phyloP scores from a whole-genome alignment of 2,797 vertebrate species.

The Margarornis squamiger region DNA sequence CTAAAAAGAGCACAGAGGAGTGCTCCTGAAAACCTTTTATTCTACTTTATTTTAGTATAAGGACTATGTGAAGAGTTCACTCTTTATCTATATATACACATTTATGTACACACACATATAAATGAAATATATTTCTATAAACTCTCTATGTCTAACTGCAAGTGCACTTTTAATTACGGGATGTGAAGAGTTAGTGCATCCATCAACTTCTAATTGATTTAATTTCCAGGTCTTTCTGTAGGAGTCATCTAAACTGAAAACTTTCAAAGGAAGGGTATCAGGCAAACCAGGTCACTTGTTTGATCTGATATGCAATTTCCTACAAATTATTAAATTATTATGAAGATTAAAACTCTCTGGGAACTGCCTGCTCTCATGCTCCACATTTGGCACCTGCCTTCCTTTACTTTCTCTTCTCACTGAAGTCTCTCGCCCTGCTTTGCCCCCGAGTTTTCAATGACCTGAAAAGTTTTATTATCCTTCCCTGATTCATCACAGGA shows the following conservation, averaged over 20 bases:
- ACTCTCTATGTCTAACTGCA: not conserved
- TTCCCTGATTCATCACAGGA: not conserved
- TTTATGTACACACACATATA: not conserved
- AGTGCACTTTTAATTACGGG: not conserved
- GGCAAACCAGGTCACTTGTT: not conserved
- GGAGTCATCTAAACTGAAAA: not conserved
- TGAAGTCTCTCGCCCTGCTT: not conserved
- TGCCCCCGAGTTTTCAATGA: not conserved
- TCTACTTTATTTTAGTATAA: not conserved
- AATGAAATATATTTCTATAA: not conserved
- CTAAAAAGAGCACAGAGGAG: not conserved
- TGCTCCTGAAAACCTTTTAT: not conserved
- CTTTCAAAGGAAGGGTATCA: not conserved
- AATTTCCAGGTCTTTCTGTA: not conserved
- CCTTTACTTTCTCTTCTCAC: not conserved
- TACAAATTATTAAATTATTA: not conserved
- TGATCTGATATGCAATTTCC: not conserved
- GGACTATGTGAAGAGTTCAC: not conserved
- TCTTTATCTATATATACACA: not conserved
- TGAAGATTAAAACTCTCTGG: not conserved
- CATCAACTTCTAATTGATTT: not conserved
- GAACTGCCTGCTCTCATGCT: not conserved
- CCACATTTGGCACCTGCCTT: not conserved
- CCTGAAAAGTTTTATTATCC: not conserved
- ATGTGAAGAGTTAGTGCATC: not conserved